Evolutionary conservation across 2,113 vertebrate species (phyloP).

Genomic region (Trogon surrucura): DNA sequence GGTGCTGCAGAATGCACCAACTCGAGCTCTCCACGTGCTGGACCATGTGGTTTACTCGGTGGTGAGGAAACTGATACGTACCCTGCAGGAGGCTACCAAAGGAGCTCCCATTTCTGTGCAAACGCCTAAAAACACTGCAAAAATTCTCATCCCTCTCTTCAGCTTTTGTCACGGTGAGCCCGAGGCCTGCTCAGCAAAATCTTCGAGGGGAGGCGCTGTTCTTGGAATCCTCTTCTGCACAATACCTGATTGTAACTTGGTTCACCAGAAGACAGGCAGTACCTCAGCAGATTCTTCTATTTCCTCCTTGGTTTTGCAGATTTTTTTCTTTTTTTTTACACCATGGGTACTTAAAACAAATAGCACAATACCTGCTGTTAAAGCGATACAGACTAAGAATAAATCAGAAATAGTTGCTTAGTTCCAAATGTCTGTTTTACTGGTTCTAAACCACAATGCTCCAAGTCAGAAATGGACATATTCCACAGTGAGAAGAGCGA

Average conservation of each 20-base stretch:
- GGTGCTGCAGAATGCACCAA: not conserved
- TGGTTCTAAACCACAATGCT: not conserved
- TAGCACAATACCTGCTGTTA: not conserved
- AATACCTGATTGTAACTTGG: not conserved
- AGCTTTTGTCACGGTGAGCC: not conserved
- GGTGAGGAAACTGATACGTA: not conserved
- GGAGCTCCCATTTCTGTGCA: not conserved
- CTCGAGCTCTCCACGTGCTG: not conserved
- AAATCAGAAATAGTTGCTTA: not conserved
- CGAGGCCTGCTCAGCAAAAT: not conserved
- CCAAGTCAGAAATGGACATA: not conserved
- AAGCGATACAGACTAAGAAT: not conserved
- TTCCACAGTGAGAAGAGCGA: not conserved
- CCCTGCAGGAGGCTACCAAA: not conserved
- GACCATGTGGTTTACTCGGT: not conserved
- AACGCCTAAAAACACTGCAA: not conserved
- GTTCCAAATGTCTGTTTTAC: not conserved
- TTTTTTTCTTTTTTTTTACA: not conserved
- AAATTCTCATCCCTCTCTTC: not conserved
- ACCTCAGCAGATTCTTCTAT: not conserved
- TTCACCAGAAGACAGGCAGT: not conserved
- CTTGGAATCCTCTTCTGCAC: not conserved
- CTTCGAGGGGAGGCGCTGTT: not conserved
- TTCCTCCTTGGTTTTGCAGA: not conserved
- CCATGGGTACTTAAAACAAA: not conserved